Base-by-base conservation (phyloP, 2,888 invertebrate genomes). In the Girardia tigrina region DNA sequence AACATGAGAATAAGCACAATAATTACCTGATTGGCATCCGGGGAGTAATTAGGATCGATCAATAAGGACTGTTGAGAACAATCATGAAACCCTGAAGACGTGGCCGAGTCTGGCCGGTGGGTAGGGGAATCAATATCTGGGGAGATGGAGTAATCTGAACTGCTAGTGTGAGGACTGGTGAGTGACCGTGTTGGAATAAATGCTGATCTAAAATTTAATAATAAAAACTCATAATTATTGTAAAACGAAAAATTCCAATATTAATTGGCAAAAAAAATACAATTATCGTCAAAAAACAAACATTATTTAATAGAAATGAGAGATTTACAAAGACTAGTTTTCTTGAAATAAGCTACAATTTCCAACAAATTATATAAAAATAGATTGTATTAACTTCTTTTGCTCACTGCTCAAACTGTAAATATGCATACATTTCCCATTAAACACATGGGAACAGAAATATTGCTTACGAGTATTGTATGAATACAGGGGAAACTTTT, bases 311-410 rank as follows among this genome's bases (percentile, higher is more conserved):
- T n/a, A n/a, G n/a, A n/a, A n/a, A n/a, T n/a, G n/a, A n/a, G 27
- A 71, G 27, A 28, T n/a, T 26, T 71, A 14, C 20, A 23, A 71
- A 8, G 20, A n/a, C 71, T n/a, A 71, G 23, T 71, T 71, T 28
- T n/a, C 71, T 71, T 71, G 4, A 4, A 71, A 23, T 71, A 71
- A 8, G 23, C 87, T 28, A 89, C 88, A 0, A 8, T 56, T 56
- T 56, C 56, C 23, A 56, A 56, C 56, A 56, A 56, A 12, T 16
- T 56, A 12, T 16, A 16, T 16, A n/a, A 56, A 56, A 36, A 36
- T 36, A 56, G 4, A 20, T 56, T 23, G 23, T 12, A 20, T 4
- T 56, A 36, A 56, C 56, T 8, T 36, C 36, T 36, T 56, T 12
- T 16, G 20, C 56, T 56, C 56, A 16, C 56, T 56, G 56, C n/a